These are phyloP conservation scores for Willisornis vidua DNA, from an alignment of 2,113 vertebrate species.

Conservation along the genomic window DNA sequence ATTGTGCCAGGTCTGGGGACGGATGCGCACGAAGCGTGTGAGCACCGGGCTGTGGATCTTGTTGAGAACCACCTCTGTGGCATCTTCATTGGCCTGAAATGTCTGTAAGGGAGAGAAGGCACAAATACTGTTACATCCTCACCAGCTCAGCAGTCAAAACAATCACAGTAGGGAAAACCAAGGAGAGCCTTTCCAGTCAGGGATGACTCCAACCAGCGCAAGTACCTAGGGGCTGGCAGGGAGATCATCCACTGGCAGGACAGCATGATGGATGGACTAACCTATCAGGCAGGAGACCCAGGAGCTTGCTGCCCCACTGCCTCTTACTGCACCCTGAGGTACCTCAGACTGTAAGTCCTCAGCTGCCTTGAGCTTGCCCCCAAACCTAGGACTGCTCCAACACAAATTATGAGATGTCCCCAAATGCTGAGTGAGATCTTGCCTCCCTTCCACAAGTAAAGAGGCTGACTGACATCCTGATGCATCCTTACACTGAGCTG, in stretches of 20 bases:
- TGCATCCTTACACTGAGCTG: accelerated
- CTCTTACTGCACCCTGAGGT: accelerated
- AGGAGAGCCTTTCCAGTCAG: background rate
- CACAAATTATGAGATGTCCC: background rate
- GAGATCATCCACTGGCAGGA: background rate
- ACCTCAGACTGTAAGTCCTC: background rate
- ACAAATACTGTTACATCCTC: background rate
- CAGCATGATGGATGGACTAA: background rate
- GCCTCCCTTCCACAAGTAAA: accelerated
- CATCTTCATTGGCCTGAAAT: conserved; percentile 90
- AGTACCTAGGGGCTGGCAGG: background rate
- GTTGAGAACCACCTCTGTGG: conserved; percentile 92
- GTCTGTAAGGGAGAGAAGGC: conserved; percentile 70
- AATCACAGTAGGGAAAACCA: background rate
- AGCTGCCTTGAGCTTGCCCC: background rate
- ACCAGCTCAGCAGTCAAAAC: background rate
- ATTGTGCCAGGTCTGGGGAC: conserved; percentile 91
- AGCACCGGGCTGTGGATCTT: conserved; percentile 90
- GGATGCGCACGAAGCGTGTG: conserved; percentile 90
- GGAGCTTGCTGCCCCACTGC: background rate
- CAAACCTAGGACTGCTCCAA: background rate
- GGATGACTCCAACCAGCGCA: background rate
- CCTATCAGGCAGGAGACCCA: background rate
- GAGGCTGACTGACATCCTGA: background rate
- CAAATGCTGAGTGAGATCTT: background rate